Evolutionary conservation across 2,888 invertebrate species (phyloP).

Genomic region (Hirtodrosophila confusa): DNA sequence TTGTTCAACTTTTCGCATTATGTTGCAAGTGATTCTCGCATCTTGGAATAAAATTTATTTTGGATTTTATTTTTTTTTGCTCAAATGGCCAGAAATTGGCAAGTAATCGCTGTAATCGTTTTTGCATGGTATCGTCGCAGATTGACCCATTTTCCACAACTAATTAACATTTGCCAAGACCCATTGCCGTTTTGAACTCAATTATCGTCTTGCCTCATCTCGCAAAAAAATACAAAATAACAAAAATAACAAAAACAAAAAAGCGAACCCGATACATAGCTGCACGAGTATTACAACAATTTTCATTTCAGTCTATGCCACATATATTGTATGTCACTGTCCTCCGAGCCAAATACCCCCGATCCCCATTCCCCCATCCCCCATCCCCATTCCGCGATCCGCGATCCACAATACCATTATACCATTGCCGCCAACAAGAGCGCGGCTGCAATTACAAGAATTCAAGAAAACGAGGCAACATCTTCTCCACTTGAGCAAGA

Average conservation of each 20-base stretch:
- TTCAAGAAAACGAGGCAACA: conserved; percentile 23
- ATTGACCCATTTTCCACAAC: conserved; percentile 70
- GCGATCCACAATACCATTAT: neutral
- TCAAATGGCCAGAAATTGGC: conserved; percentile 37
- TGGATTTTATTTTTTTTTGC: conserved; percentile 7
- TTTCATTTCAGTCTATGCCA: conserved; percentile 48
- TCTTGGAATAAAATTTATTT: conserved; percentile 15
- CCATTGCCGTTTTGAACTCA: conserved; percentile 72
- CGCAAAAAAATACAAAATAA: conserved; percentile 18
- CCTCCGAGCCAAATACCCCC: conserved; percentile 12
- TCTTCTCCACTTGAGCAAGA: conserved; percentile 32
- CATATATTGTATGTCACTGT: conserved; percentile 48
- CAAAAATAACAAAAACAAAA: conserved; percentile 18
- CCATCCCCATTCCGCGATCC: neutral
- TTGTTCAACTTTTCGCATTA: conserved; percentile 47
- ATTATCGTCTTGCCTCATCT: conserved; percentile 75
- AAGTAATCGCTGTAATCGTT: conserved; percentile 44
- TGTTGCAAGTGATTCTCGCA: conserved; percentile 60
- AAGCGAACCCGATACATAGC: conserved; percentile 20
- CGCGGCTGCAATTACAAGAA: conserved; percentile 49
- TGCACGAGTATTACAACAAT: conserved; percentile 62
- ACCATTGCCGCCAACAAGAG: conserved; percentile 9
- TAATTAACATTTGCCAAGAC: conserved; percentile 79
- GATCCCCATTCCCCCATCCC: neutral
- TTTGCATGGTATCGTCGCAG: conserved; percentile 38